Evolutionary conservation across 2,113 vertebrate species (phyloP).

Genomic region (Tinamus guttatus): DNA sequence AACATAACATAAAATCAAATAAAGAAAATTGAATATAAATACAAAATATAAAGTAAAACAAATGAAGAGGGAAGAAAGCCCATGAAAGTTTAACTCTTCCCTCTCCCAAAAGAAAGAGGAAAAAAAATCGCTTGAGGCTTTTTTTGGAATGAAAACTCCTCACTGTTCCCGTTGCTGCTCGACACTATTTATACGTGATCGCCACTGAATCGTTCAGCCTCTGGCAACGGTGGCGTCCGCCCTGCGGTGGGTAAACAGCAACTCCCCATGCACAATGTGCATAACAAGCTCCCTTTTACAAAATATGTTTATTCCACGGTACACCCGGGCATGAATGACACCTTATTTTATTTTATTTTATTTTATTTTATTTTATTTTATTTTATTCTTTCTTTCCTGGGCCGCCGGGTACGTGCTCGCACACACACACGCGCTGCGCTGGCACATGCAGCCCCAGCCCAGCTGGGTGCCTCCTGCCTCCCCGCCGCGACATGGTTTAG

Average conservation of each 20-base stretch:
- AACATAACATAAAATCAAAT: not conserved
- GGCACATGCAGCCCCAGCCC: accelerated
- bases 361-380: too few relatives aligned
- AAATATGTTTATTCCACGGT: slow-evolving; percentile 49
- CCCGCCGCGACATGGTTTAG: not conserved
- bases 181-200: slow-evolving; percentile 56
- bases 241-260: slow-evolving; percentile 22
- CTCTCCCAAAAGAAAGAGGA: not conserved
- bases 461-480: not conserved
- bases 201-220: slow-evolving; percentile 9
- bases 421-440: not conserved
- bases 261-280: slow-evolving; percentile 30
- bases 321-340: slow-evolving; percentile 39
- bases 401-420: not conserved
- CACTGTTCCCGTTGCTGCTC: slow-evolving; percentile 53
- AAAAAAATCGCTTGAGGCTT: not conserved
- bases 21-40: not conserved
- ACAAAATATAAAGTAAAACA: not conserved
- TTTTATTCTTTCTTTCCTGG: not conserved
- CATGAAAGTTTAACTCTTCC: not conserved
- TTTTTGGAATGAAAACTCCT: not conserved
- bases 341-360: slow-evolving; percentile 1
- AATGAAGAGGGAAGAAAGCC: not conserved
- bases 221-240: slow-evolving; percentile 4
- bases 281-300: slow-evolving; percentile 55